Base-by-base conservation (phyloP, 2,888 invertebrate species). In the Catocala fraxini region DNA sequence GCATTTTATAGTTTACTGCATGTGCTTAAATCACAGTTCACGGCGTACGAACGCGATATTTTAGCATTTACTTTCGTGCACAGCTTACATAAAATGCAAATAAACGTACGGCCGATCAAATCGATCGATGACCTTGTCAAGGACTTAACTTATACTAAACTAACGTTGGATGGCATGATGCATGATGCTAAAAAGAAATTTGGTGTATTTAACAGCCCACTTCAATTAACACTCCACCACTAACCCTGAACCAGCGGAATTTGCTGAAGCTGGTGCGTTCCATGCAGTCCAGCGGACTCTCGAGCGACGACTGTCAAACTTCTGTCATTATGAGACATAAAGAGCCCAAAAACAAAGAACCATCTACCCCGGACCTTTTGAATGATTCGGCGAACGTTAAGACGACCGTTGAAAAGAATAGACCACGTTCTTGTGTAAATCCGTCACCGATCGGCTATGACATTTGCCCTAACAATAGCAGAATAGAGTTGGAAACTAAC, bases 401-500 rank as follows among this genome's bases (percentile, higher is more conserved):
- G 83, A 92, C 93, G 6, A 85, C 88, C 5, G 68, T 92, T 39
- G 95, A 95, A 71, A 95, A 95, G 85, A 94, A 94, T 75, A 92
- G 97, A 69, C 97, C 97, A 3, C 94, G 96, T 56, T 97, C 97
- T 0, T 97, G 97, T 81, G 95, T 96, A n/a, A 96, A 96, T 79
- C 95, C 95, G 58, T 89, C 88, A 47, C 82, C 87, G 66, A 84
- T 93, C 54, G 91, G 90, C 39, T 93, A 95, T 55, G 95, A 95
- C 59, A 87, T 94, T 33, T 92, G 93, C 67, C 93, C 91, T 25
- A 92, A 90, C 47, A 92, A 94, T 68, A 95, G 94, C 80, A 87
- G 92, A 65, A 95, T 86, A 64, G 93, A 88, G 79, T 85, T 85
- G 82, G 90, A 87, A 76, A 89, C 74, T 35, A 96, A 96, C 76